Evolutionary conservation across 1,140 invertebrate genomes (phyloP).

Genomic region (Mycetomoellerius zeteki): DNA sequence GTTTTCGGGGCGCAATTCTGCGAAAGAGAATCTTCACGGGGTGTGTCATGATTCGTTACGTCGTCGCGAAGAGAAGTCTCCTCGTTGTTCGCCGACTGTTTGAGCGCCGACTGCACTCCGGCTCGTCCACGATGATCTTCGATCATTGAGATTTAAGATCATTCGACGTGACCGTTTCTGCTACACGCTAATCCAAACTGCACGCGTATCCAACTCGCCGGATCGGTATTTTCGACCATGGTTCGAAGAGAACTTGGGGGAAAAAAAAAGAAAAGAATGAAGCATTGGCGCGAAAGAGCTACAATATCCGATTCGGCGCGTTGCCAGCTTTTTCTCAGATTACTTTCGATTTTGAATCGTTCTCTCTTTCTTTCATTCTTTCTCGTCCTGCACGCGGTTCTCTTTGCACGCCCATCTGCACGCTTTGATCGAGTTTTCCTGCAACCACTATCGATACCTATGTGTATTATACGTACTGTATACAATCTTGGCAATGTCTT

Average conservation of each 20-base stretch:
- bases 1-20: no score
- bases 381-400: conserved; percentile 81
- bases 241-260: conserved; percentile 15
- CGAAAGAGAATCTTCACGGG: not conserved
- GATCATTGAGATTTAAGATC: conserved; percentile 53
- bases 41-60: not conserved
- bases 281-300: not conserved
- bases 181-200: conserved; percentile 74
- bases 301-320: conserved; percentile 49
- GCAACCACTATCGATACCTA: conserved; percentile 64
- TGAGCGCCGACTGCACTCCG: conserved; percentile 50
- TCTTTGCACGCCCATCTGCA: conserved; percentile 84
- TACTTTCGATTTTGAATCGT: conserved; percentile 67
- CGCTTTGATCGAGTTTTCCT: conserved; percentile 76
- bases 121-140: conserved; percentile 60
- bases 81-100: conserved; percentile 56
- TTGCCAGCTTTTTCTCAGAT: conserved; percentile 66
- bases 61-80: not conserved
- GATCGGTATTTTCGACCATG: not conserved
- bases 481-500: conserved; percentile 68
- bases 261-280: not conserved
- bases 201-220: conserved; percentile 64
- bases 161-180: conserved; percentile 68
- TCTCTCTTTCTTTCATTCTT: conserved; percentile 64
- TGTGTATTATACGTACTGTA: conserved; percentile 65